These are phyloP conservation scores for Pygocentrus nattereri DNA, from an alignment of 2,797 vertebrate genomes.

Conservation along the genomic window DNA sequence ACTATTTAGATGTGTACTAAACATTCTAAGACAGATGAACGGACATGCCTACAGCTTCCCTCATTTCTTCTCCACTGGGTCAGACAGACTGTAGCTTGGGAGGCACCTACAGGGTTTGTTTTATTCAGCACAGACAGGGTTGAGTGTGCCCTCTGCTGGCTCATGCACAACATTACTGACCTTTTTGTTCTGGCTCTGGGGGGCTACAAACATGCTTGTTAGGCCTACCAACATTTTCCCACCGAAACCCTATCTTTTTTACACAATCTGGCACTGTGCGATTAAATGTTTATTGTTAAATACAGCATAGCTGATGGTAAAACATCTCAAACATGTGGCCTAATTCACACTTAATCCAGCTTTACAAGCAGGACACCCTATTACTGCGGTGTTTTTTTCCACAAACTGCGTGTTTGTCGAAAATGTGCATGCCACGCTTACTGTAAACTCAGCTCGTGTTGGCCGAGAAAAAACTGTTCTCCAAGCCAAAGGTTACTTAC, in stretches of 20 bases:
- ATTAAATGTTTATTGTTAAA: slow-evolving; percentile 17
- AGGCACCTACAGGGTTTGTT: neutral
- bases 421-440: neutral
- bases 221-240: neutral
- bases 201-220: neutral
- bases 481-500: slow-evolving; percentile 21
- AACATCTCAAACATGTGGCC: slow-evolving; percentile 13
- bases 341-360: slow-evolving; percentile 26
- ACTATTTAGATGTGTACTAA: too few relatives aligned
- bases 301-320: neutral
- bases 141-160: slow-evolving; percentile 42
- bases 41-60: neutral
- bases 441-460: neutral
- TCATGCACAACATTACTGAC: neutral
- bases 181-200: neutral
- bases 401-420: neutral
- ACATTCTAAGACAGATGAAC: neutral
- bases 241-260: neutral
- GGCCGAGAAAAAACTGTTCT: slow-evolving; percentile 11
- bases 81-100: neutral
- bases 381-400: neutral
- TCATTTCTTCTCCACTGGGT: neutral
- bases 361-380: slow-evolving; percentile 2
- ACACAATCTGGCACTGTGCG: neutral
- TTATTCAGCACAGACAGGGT: neutral